These are phyloP conservation scores for Papilio elwesi DNA, from an alignment of 2,888 invertebrate species.

Conservation along the genomic window DNA sequence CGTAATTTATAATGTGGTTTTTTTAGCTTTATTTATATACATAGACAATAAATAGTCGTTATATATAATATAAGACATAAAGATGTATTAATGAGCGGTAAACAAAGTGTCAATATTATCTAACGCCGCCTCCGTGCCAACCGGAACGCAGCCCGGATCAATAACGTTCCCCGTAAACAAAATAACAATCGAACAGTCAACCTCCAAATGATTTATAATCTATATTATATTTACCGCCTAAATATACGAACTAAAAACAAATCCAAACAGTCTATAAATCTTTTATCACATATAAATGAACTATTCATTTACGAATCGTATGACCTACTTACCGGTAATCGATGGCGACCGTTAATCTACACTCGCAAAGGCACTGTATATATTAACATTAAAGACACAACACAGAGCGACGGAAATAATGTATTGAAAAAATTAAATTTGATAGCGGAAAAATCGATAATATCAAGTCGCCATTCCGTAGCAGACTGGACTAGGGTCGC, in stretches of 20 bases:
- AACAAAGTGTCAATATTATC: conserved; percentile 29
- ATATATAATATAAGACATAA: neutral
- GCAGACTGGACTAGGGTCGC: conserved; percentile 59
- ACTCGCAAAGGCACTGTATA: conserved; percentile 69
- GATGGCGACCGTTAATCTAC: conserved; percentile 50
- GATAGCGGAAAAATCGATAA: conserved; percentile 71
- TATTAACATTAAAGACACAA: conserved; percentile 61
- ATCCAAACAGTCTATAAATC: conserved; percentile 33
- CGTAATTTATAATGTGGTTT: neutral
- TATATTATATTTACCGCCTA: conserved; percentile 52
- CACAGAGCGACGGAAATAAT: conserved; percentile 58
- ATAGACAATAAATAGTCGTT: neutral
- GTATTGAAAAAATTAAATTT: conserved; percentile 49
- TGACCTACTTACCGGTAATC: conserved; percentile 59
- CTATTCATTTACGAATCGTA: conserved; percentile 39
- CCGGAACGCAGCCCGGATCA: conserved; percentile 44
- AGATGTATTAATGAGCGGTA: neutral
- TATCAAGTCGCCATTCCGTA: conserved; percentile 57
- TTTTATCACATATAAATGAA: conserved; percentile 44
- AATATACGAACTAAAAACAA: conserved; percentile 50
- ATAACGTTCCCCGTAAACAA: conserved; percentile 66
- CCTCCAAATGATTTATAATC: conserved; percentile 51
- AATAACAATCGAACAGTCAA: conserved; percentile 61
- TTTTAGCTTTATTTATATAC: neutral
- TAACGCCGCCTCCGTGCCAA: conserved; percentile 50